Evolutionary conservation across 2,797 vertebrate species (phyloP), one percentile per base, ranked within the genome.

Genomic region (Enteromius argenteus): DNA sequence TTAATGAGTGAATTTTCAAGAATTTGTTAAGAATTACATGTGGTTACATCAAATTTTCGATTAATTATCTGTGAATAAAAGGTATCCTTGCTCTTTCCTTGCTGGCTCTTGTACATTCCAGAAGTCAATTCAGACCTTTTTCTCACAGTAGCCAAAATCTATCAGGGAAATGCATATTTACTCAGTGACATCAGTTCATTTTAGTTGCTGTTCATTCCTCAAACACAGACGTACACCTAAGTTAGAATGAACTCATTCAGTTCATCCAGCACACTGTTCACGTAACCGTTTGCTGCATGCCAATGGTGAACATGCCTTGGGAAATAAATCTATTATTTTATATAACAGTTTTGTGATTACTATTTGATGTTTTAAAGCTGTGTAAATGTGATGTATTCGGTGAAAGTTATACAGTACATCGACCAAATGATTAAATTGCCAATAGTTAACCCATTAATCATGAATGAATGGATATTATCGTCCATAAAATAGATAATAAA

Each of bases 171-270:
- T 30, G n/a, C 83, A 86, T 83, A 73, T 86, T 85, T 86, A 85
- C 83, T 83, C 69, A 84, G 42, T 88, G 85, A 84, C 79, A 79
- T 84, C 82, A 88, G 84, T 71, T 83, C 53, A 60, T 73, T 77
- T 81, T 80, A 88, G 79, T 56, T 80, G 56, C 82, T 37, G 82
- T 84, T 84, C 53, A 76, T 83, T 86, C 44, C 74, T 83, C 79
- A 85, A 85, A 86, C 83, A 53, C 51, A 60, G 10, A 7, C 51
- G 1, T 66, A 64, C 27, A 46, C 56, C 4, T n/a, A 67, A 35
- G 11, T 79, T 67, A 15, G 68, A 85, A 75, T 83, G 68, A 83
- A 64, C 19, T 85, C 80, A 37, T 68, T n/a, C 56, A 80, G 44
- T 80, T 80, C 72, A 64, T 77, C 19, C 35, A 74, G 74, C 42